Evolutionary conservation across 1,140 invertebrate genomes (phyloP), one percentile per base, ranked within the genome.

Genomic region (Megalonaias nervosa): DNA sequence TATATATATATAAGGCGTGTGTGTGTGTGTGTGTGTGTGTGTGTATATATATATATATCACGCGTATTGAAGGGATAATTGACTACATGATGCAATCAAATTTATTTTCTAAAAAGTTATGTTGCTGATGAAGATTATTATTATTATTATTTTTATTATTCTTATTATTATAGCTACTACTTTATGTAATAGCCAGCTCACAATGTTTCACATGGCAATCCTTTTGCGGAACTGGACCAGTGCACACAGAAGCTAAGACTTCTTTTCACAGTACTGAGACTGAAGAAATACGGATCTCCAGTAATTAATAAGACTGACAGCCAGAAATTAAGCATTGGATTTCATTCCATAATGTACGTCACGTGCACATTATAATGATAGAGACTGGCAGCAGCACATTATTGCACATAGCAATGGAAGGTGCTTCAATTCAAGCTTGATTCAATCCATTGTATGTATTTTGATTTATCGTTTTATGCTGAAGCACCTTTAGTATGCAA

Each of bases 201-300:
- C 62, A 85, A 85, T 70, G 83, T 71, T 67, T 77, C 71, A 12
- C 80, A 75, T 60, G 78, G 77, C n/a, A 79, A 83, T 21, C 83
- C 81, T 9, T 65, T 83, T 4, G 74, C 80, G 21, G 83, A 85
- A 65, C 60, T 85, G 23, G n/a, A 26, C 15, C 81, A 83, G 59
- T 85, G 83, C 71, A 60, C 70, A 17, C 64, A 72, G n/a, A 82
- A 81, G 31, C 67, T 85, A 59, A 80, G 81, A 48, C 14, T 70
- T 4, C 59, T 85, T 1, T 58, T 76, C 11, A 64, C 31, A 14
- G 69, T 69, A 15, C 67, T 79, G 2, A 75, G 67, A 16, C 26
- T 80, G 12, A 68, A 77, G 26, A 68, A 77, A 19, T 71, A 67
- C 13, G 38, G 48, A 9, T 16, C 23, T 11, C 19, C 67, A 14